Conservation (phyloP, 1,140 invertebrate genomes). For the Whitmania pigra region DNA sequence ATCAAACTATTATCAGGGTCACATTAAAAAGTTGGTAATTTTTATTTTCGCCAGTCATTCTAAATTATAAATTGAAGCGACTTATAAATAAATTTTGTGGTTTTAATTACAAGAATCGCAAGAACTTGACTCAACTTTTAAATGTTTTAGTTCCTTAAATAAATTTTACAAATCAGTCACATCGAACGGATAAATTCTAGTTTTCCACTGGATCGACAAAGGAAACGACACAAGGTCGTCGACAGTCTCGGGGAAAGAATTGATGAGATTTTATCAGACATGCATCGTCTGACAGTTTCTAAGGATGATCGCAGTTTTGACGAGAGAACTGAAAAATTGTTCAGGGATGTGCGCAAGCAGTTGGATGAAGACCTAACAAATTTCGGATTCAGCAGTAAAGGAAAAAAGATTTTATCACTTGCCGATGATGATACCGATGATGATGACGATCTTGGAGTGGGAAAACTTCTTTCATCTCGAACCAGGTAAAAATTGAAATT, state of each 20-base stretch:
- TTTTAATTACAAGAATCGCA: too few relatives aligned
- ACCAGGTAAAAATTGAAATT: conserved; percentile 2
- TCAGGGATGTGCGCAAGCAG: conserved; percentile 12
- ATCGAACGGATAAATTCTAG: too few relatives aligned
- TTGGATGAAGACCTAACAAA: conserved; percentile 14
- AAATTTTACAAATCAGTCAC: too few relatives aligned
- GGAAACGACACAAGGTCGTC: background rate
- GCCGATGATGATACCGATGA: conserved; percentile 8
- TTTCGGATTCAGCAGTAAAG: conserved; percentile 2
- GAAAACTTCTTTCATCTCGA: conserved; percentile 5
- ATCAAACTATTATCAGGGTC: too few relatives aligned
- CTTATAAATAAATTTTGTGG: too few relatives aligned
- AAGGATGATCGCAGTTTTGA: conserved; percentile 15
- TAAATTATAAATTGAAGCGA: too few relatives aligned
- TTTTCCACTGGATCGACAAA: too few relatives aligned
- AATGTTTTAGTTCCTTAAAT: too few relatives aligned
- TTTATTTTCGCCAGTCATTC: too few relatives aligned
- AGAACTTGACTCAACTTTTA: too few relatives aligned
- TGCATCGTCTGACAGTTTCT: conserved; percentile 10
- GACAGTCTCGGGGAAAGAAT: background rate
- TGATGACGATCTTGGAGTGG: background rate
- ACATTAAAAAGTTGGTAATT: too few relatives aligned
- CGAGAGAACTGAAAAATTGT: conserved; percentile 12
- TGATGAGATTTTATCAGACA: background rate
- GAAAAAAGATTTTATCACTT: too few relatives aligned